Conservation (phyloP, 2,888 invertebrate species). For the Aporophyla nigra region DNA sequence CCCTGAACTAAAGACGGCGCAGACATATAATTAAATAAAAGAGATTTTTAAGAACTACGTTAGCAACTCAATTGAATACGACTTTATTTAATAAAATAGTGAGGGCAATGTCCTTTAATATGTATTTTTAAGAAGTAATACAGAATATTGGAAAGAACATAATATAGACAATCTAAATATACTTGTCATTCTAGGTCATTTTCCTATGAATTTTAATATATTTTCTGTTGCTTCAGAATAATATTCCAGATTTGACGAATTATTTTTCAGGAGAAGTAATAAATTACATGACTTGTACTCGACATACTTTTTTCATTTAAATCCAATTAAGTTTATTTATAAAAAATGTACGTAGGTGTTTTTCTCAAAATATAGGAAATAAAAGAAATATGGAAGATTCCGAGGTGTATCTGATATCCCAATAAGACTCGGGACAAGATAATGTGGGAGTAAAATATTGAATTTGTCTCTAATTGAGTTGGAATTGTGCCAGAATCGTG, state of each 20-base stretch:
- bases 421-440: constrained; percentile 33
- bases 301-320: constrained; percentile 5
- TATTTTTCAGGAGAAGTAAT: constrained; percentile 8
- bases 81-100: neutral
- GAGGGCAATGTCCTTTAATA: constrained; percentile 17
- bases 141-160: neutral
- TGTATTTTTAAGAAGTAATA: constrained; percentile 1
- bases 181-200: constrained; percentile 39
- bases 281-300: constrained; percentile 6
- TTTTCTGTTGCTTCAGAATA: constrained; percentile 1
- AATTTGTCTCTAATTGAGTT: constrained; percentile 49
- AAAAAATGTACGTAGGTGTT: neutral
- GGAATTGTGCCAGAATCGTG: constrained; percentile 50
- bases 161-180: constrained; percentile 22
- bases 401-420: constrained; percentile 9
- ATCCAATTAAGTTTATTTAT: constrained; percentile 15
- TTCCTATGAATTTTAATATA: constrained; percentile 27
- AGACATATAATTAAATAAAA: constrained; percentile 2
- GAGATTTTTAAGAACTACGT: neutral
- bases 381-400: neutral
- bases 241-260: constrained; percentile 25
- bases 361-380: neutral
- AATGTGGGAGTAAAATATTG: constrained; percentile 38
- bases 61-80: neutral
- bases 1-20: neutral